Evolutionary conservation across 1,140 invertebrate genomes (phyloP), one percentile per base, ranked within the genome.

Genomic region (Himalopsyche phryganea): DNA sequence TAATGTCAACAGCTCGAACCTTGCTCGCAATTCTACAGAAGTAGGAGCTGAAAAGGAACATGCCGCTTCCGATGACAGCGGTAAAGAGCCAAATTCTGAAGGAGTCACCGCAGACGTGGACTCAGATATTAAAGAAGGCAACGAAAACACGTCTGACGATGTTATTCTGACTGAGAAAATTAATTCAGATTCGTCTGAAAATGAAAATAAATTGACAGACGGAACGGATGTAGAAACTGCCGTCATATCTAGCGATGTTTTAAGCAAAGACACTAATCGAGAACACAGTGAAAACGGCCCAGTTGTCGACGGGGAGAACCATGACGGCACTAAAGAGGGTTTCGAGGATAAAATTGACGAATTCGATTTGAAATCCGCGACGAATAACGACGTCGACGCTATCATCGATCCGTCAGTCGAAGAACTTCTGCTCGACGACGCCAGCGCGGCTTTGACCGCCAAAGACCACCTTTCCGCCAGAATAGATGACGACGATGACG

Each of bases 191-290:
- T 35, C n/a, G 6, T 6, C 6, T 35, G 33, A 35, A 6, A n/a
- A 35, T 7, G n/a, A 7, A n/a, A 35, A 35, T n/a, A 35, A 35
- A 35, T 7, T 35, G 33, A 35, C 42, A n/a, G 17, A 32, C 13
- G 41, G 18, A 7, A 47, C 23, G 52, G 47, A 47, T 19, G 15
- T 45, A 46, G 20, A 32, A 1, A 54, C 13, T n/a, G n/a, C 23
- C 3, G 23, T 9, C 9, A 9, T 28, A 9, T 28, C 23, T 28
- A 9, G 9, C 23, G 23, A 28, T 28, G 23, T 28, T 3, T 28
- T 9, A 28, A 28, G 23, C n/a, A n/a, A n/a, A n/a, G n/a, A n/a
- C n/a, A n/a, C n/a, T n/a, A n/a, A n/a, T n/a, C n/a, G n/a, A n/a
- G n/a, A n/a, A n/a, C n/a, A n/a, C n/a, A n/a, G n/a, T 28, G 23